Evolutionary conservation across 2,113 vertebrate species (phyloP).

Genomic region (Rhineura floridana): DNA sequence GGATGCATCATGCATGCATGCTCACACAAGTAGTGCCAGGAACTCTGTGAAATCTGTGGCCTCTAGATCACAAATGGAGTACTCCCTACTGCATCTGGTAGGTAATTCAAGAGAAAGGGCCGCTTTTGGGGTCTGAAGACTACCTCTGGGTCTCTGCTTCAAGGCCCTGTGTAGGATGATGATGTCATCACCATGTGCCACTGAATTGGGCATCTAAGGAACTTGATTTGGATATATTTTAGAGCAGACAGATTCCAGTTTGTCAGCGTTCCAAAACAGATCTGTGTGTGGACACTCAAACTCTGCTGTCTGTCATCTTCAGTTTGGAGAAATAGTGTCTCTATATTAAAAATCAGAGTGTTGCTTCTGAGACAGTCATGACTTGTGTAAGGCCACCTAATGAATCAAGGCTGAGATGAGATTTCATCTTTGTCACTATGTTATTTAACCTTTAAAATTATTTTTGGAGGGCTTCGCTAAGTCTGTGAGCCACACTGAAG

Average conservation of each 20-base stretch:
- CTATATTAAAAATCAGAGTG: background rate
- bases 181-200: background rate
- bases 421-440: background rate
- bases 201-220: background rate
- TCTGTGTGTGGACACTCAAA: background rate
- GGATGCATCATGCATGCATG: background rate
- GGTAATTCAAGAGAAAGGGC: background rate
- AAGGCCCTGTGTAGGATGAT: background rate
- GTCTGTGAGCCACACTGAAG: background rate
- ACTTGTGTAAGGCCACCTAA: background rate
- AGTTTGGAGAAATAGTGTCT: background rate
- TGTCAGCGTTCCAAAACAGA: background rate
- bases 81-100: background rate
- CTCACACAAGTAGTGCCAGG: background rate
- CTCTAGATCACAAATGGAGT: background rate
- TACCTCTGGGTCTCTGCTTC: background rate
- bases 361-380: background rate
- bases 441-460: background rate
- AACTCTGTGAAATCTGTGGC: no score
- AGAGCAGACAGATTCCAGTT: background rate
- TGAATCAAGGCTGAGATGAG: background rate
- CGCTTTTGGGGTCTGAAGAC: background rate
- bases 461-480: background rate
- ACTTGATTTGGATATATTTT: background rate
- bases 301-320: background rate